phyloP scores from a whole-genome alignment of 2,113 vertebrate genomes.

The Antechinus stuartii region DNA sequence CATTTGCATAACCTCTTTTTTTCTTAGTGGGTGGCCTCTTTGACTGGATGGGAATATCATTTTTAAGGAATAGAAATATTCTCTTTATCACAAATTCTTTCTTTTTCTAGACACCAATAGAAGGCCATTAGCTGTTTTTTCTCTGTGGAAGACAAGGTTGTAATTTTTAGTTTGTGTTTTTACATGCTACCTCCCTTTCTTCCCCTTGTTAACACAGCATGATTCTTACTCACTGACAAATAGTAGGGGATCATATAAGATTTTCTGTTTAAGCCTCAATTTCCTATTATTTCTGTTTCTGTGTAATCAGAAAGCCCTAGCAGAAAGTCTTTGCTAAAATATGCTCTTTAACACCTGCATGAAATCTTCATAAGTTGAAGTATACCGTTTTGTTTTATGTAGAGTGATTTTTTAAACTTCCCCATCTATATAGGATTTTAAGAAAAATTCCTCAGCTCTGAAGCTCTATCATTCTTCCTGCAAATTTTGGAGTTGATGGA shows the following conservation, averaged over 20 bases:
- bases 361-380: conserved; percentile 49
- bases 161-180: not conserved
- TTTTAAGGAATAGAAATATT: not conserved
- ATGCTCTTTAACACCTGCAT: conserved; percentile 9
- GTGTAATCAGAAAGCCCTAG: conserved; percentile 1
- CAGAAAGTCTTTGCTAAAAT: not conserved
- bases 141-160: not conserved
- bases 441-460: not conserved
- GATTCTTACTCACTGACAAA: not conserved
- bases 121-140: not conserved
- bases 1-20: not conserved
- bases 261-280: not conserved
- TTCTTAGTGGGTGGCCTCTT: not conserved
- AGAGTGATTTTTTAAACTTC: not conserved
- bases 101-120: not conserved
- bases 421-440: not conserved
- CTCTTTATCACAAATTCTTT: not conserved
- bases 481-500: not conserved
- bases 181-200: not conserved
- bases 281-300: conserved; percentile 1
- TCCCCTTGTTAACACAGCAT: conserved; percentile 25
- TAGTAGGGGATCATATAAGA: not conserved
- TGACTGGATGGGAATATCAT: not conserved
- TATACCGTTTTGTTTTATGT: not conserved
- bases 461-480: not conserved